Evolutionary conservation across 2,113 vertebrate genomes (phyloP), one percentile per base, ranked within the genome.

Genomic region (Clinocottus analis): DNA sequence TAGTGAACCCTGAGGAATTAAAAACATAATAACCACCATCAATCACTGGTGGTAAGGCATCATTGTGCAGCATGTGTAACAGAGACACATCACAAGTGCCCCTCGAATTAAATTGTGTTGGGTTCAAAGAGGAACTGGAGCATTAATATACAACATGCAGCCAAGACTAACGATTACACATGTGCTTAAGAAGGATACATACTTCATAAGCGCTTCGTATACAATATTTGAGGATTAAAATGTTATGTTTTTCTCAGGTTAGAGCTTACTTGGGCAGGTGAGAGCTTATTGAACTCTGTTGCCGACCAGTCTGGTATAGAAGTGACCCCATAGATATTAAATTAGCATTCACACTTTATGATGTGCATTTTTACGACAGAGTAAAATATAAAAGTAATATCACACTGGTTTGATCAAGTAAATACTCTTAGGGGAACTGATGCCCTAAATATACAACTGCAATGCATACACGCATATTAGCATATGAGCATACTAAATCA

Each of bases 401-500:
- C 21, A 37, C 21, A 53, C 19, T 51, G 43, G 27, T 49, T 66
- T 49, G 5, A 31, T 21, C 1, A 49, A 31, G 17, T 21, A 6
- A 21, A 31, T 7, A 43, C 29, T 47, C 27, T 45, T 27, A 27
- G 12, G 1, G 23, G 6, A 43, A 27, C 17, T 43, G 43, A 43
- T 65, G 39, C 4, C 16, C n/a, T 45, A 10, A 41, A 63, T 3
- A 8, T 55, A 7, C 29, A 19, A 29, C 17, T 19, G 49, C 27
- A 56, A 60, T 33, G 55, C 23, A 12, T 33, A 62, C 10, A 25
- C 45, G 35, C 1, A 35, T 2, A 70, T 89, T 79, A 85, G 41
- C 77, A 74, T 55, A 79, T 72, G 76, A 61, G 29, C 27, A 35
- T 75, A 29, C 16, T 83, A 78, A 88, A 86, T 90, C 63, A 82